A percentile compares a stretch with the other conserved stretches of the same genome.
Conservation (phyloP, 2,888 invertebrate genomes). For the Girardia tigrina region DNA sequence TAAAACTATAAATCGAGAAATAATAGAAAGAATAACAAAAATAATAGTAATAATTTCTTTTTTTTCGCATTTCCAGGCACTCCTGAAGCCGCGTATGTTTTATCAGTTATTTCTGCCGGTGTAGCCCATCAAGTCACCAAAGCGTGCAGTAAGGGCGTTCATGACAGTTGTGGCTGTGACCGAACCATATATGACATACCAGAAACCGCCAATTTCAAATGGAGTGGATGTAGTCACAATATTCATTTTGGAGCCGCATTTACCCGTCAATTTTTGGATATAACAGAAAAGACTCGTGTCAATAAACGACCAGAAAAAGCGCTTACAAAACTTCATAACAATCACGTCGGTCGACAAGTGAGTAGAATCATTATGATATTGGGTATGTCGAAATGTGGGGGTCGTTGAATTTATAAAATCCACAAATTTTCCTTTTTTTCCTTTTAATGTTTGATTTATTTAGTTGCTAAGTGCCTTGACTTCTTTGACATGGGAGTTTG, state of each 20-base stretch:
- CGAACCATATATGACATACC: conserved; percentile 51
- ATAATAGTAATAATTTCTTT: too few relatives aligned
- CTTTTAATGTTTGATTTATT: neutral
- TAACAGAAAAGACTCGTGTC: neutral
- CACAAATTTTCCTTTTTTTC: neutral
- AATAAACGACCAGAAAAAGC: conserved; percentile 53
- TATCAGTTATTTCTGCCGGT: conserved; percentile 55
- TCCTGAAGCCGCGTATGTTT: conserved; percentile 55
- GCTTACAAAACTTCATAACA: conserved; percentile 90
- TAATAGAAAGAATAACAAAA: too few relatives aligned
- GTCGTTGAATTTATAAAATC: neutral
- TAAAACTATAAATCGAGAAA: too few relatives aligned
- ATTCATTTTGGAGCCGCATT: conserved; percentile 36
- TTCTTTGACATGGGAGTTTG: too few relatives aligned
- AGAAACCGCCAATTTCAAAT: conserved; percentile 60
- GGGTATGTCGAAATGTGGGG: too few relatives aligned
- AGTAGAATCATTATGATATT: neutral
- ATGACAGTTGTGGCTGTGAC: conserved; percentile 80
- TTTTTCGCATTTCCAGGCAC: too few relatives aligned
- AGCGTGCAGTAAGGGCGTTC: conserved; percentile 75
- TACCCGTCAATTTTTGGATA: conserved; percentile 33
- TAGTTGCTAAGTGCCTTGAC: too few relatives aligned
- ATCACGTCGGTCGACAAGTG: conserved; percentile 88
- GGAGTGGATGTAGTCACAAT: conserved; percentile 96
- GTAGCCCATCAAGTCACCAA: conserved; percentile 78